These are phyloP conservation scores for Dipodomys stephensi DNA, from an alignment of 2,113 vertebrate species.

Conservation along the genomic window DNA sequence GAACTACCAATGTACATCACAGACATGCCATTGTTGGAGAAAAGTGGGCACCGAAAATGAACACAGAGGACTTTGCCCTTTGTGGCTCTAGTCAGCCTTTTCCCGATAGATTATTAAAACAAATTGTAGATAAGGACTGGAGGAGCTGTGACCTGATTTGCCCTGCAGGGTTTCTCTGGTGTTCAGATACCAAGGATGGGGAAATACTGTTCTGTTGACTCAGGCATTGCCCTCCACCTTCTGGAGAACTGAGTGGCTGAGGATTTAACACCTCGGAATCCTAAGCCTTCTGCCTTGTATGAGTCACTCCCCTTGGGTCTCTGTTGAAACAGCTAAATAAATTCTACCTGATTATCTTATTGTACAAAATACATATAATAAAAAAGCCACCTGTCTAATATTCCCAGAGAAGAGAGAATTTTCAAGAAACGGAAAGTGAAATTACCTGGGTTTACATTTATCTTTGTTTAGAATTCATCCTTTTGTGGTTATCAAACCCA, in stretches of 20 bases:
- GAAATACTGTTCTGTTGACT: neutral
- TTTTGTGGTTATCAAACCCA: neutral
- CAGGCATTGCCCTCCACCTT: neutral
- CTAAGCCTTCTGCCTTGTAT: neutral
- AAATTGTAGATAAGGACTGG: neutral
- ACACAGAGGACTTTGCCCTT: neutral
- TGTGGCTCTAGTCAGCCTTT: too few species aligned
- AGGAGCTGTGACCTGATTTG: neutral
- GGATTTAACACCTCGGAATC: neutral
- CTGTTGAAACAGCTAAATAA: neutral
- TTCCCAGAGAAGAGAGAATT: neutral
- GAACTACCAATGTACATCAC: neutral
- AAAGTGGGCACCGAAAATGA: neutral
- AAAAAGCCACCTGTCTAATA: neutral
- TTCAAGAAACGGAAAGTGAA: neutral
- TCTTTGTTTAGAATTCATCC: neutral
- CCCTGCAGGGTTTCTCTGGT: neutral
- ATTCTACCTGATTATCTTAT: neutral
- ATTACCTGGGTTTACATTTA: neutral
- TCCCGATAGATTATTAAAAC: neutral
- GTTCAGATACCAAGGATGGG: neutral
- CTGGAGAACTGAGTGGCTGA: neutral
- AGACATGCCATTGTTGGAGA: neutral
- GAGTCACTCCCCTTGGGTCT: neutral
- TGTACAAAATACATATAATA: neutral